A percentile compares a stretch with the other conserved stretches of the same genome.
Conservation (phyloP, 2,113 vertebrate species). For the Felis chaus region DNA sequence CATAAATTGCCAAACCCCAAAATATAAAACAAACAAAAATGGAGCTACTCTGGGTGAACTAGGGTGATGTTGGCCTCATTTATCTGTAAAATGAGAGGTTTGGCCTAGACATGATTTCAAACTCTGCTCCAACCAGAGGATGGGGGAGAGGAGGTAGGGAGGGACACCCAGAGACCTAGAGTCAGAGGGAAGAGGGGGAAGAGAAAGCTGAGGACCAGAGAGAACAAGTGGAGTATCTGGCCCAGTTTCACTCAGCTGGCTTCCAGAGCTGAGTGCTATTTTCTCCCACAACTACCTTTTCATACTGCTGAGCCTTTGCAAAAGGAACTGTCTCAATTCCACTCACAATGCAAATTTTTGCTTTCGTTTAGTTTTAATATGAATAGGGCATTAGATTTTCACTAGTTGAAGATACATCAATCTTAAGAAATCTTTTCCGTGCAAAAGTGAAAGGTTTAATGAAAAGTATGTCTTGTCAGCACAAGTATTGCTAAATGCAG, state of each 20-base stretch:
- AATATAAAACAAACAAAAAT: slow-evolving; percentile 12
- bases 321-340: not conserved
- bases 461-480: not conserved
- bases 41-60: not conserved
- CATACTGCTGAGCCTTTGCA: not conserved
- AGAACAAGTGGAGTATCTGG: not conserved
- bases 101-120: not conserved
- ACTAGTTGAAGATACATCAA: not conserved
- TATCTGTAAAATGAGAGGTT: not conserved
- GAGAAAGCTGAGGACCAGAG: not conserved
- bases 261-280: not conserved
- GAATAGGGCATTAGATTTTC: not conserved
- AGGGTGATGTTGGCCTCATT: not conserved
- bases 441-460: not conserved
- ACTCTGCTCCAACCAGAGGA: not conserved
- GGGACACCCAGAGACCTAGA: not conserved
- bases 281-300: not conserved
- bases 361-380: not conserved
- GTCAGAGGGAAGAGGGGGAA: not conserved
- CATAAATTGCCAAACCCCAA: not conserved
- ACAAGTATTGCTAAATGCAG: not conserved
- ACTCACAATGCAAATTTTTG: not conserved
- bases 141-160: not conserved
- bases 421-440: not conserved
- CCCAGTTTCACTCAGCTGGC: not conserved